These are phyloP conservation scores for Oncorhynchus gorbuscha DNA, from an alignment of 2,113 vertebrate species.

Conservation along the genomic window DNA sequence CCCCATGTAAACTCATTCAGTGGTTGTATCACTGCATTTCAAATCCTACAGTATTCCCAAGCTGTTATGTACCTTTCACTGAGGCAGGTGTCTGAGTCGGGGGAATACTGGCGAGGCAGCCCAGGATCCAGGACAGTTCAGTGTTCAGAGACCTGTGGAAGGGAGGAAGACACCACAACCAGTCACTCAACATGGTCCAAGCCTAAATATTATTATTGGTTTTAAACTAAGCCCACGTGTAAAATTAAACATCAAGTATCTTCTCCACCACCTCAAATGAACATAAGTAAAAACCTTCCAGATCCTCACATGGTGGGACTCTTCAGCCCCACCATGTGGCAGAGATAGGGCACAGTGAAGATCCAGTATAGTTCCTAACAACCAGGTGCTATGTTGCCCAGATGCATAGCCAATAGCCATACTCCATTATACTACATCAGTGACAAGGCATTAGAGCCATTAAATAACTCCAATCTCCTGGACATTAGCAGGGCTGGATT, in stretches of 20 bases:
- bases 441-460: background rate
- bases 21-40: background rate
- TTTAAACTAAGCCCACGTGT: background rate
- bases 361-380: background rate
- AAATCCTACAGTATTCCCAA: background rate
- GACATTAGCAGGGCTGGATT: background rate
- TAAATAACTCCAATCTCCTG: background rate
- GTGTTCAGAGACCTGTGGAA: background rate
- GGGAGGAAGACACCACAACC: background rate
- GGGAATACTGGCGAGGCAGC: constrained; percentile 88
- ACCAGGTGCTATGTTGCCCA: background rate
- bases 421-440: background rate
- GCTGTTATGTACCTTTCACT: constrained; percentile 86
- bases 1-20: background rate
- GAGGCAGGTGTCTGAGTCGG: constrained; percentile 87
- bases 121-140: constrained; percentile 89
- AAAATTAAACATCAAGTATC: background rate
- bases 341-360: background rate
- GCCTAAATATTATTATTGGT: background rate
- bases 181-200: background rate
- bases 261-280: background rate
- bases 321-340: constrained; percentile 53
- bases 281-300: background rate
- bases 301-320: constrained; percentile 23
- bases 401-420: background rate